A percentile compares a stretch with the other conserved stretches of the same genome.
phyloP scores from a whole-genome alignment of 2,113 vertebrate species.

The Zingel zingel region DNA sequence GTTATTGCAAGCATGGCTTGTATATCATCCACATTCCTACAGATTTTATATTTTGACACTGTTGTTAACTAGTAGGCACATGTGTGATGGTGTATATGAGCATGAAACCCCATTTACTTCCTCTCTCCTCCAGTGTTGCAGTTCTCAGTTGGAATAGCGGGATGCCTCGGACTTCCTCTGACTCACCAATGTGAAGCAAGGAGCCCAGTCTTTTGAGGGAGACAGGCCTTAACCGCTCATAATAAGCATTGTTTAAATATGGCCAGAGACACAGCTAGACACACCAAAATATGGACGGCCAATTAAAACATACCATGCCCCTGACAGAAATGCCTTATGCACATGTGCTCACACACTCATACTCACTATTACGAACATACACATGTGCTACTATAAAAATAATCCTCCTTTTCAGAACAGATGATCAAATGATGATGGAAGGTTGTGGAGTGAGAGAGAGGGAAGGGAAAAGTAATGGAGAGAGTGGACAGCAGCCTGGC shows the following conservation, averaged over 20 bases:
- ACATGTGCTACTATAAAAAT: conserved; percentile 43
- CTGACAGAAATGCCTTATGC: neutral
- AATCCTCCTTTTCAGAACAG: conserved; percentile 24
- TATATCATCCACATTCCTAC: neutral
- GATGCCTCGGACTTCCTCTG: neutral
- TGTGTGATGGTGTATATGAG: conserved; percentile 1
- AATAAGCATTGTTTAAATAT: conserved; percentile 42
- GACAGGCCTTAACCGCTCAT: conserved; percentile 39
- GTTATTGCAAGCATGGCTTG: neutral
- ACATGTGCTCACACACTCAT: neutral
- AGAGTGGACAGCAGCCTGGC: conserved; percentile 30
- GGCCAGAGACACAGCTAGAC: conserved; percentile 8
- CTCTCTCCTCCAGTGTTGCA: neutral
- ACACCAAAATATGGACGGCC: conserved; percentile 15
- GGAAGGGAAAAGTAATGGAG: neutral
- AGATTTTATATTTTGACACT: neutral
- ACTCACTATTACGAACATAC: neutral
- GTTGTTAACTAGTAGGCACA: neutral
- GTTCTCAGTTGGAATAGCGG: neutral
- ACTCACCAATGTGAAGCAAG: neutral
- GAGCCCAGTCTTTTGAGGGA: conserved; percentile 17
- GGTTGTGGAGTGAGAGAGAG: conserved; percentile 3
- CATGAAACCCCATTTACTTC: neutral
- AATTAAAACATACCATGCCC: conserved; percentile 15
- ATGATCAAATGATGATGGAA: conserved; percentile 55